Evolutionary conservation across 1,140 invertebrate species (phyloP).

Genomic region (Drosophila hydei): DNA sequence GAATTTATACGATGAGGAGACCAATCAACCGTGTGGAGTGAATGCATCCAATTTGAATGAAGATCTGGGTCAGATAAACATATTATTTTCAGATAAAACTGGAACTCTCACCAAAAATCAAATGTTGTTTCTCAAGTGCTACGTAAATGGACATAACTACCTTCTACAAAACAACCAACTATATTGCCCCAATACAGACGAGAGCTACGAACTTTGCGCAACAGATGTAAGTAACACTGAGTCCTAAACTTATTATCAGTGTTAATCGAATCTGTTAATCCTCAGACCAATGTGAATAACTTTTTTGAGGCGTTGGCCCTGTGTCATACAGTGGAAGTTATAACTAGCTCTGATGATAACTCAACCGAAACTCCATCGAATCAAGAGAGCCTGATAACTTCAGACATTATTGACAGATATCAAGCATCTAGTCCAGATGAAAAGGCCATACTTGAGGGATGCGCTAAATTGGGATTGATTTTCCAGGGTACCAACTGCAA

Average conservation of each 20-base stretch:
- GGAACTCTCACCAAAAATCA: constrained; percentile 98
- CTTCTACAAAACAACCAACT: constrained; percentile 74
- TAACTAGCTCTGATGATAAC: constrained; percentile 36
- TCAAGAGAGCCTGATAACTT: constrained; percentile 26
- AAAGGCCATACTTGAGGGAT: constrained; percentile 92
- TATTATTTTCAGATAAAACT: constrained; percentile 97
- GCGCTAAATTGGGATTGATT: constrained; percentile 88
- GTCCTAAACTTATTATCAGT: neutral
- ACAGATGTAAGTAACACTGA: constrained; percentile 51
- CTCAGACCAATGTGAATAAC: constrained; percentile 22
- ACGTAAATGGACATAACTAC: constrained; percentile 91
- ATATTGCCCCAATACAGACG: constrained; percentile 25
- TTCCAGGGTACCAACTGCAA: constrained; percentile 85
- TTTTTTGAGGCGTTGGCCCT: constrained; percentile 88
- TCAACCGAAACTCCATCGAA: constrained; percentile 22
- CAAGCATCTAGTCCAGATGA: constrained; percentile 93
- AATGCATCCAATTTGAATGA: constrained; percentile 99
- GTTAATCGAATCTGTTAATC: neutral
- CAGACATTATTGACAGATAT: constrained; percentile 53
- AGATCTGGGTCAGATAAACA: constrained; percentile 97
- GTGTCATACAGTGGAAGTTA: constrained; percentile 89
- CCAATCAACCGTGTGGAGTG: constrained; percentile 96
- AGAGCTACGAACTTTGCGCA: constrained; percentile 18
- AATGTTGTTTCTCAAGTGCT: constrained; percentile 97
- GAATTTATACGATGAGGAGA: constrained; percentile 96